Evolutionary conservation across 2,888 invertebrate genomes (phyloP).

Genomic region (Lydus trimaculatus): DNA sequence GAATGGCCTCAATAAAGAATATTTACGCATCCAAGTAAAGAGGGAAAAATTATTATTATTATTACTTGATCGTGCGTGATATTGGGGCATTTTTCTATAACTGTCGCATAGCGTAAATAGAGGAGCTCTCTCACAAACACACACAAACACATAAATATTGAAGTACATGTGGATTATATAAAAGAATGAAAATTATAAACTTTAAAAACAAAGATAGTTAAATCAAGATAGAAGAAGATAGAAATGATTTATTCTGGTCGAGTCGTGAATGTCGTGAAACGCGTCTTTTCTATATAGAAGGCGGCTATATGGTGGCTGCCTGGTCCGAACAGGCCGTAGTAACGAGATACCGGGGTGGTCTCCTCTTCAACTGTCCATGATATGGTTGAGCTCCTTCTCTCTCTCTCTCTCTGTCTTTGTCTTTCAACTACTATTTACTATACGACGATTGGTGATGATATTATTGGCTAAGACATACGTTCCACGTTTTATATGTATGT

Average conservation of each 20-base stretch:
- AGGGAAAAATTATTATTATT: too few relatives aligned
- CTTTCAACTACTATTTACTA: not conserved
- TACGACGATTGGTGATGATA: not conserved
- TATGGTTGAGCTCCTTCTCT: not conserved
- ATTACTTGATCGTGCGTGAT: too few relatives aligned
- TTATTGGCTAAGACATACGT: too few relatives aligned
- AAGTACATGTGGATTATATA: too few relatives aligned
- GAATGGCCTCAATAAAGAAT: too few relatives aligned
- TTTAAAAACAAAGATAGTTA: not conserved
- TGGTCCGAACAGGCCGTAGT: constrained; percentile 45
- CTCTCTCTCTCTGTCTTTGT: not conserved
- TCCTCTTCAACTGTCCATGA: constrained; percentile 54
- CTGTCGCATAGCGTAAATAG: too few relatives aligned
- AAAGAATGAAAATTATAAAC: too few relatives aligned
- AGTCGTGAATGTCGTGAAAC: constrained; percentile 48
- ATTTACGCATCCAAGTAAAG: too few relatives aligned
- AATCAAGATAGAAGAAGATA: not conserved
- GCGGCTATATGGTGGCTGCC: constrained; percentile 34
- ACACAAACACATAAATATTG: too few relatives aligned
- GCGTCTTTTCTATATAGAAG: constrained; percentile 39
- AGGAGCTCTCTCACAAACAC: too few relatives aligned
- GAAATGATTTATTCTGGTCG: constrained; percentile 47
- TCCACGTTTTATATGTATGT: too few relatives aligned
- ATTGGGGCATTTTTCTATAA: too few relatives aligned
- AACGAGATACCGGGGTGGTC: constrained; percentile 60